Conservation (phyloP, 2,888 invertebrate species). For the Stramonita haemastoma region DNA sequence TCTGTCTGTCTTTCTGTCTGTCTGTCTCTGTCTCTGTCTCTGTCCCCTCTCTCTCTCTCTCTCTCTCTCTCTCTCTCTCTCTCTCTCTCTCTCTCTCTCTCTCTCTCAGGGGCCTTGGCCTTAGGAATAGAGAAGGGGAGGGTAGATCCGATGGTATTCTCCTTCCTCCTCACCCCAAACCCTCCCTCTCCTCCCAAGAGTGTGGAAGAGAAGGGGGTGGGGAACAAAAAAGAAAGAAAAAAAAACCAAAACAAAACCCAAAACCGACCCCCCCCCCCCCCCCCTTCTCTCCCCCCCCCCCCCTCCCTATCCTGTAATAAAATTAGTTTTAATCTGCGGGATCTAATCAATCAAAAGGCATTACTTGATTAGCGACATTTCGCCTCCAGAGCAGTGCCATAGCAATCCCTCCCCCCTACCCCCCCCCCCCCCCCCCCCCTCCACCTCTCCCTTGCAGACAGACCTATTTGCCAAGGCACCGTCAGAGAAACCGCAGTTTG, state of each 20-base stretch:
- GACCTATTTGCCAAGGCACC: not conserved
- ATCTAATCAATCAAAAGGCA: conserved; percentile 43
- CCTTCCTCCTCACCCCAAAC: no score
- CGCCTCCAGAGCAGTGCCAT: not conserved
- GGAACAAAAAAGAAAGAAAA: not conserved
- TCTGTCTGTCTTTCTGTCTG: no score
- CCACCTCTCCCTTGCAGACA: not conserved
- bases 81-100: no score
- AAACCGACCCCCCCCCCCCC: not conserved
- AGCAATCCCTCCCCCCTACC: no score
- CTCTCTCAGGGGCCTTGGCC: not conserved
- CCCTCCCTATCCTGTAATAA: conserved; percentile 18
- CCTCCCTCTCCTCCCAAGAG: not conserved
- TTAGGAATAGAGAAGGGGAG: not conserved
- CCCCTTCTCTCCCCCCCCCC: not conserved
- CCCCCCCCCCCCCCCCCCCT: no score
- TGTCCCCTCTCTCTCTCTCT: no score
- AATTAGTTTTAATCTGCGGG: conserved; percentile 43
- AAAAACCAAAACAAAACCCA: not conserved
- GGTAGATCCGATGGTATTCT: no score
- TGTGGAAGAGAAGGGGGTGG: not conserved
- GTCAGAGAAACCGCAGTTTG: conserved; percentile 19
- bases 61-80: no score
- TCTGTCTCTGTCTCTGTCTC: no score
- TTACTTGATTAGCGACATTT: conserved; percentile 36